phyloP scores from a whole-genome alignment of 2,797 vertebrate genomes.

The Pantherophis vulpinus region DNA sequence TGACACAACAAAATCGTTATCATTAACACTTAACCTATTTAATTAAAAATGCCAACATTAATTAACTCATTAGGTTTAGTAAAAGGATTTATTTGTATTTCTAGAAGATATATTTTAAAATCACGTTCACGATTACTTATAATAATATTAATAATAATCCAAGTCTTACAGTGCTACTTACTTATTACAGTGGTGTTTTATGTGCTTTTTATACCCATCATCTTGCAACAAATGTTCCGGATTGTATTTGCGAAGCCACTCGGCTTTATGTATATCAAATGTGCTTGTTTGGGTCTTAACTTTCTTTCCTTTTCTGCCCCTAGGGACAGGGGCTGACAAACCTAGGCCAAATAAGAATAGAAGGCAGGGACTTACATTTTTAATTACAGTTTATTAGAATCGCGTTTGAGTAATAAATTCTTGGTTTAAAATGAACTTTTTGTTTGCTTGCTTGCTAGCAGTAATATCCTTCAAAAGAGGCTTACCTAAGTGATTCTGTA shows the following conservation, averaged over 20 bases:
- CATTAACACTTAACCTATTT: background rate
- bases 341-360: constrained; percentile 70
- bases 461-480: background rate
- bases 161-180: constrained; percentile 67
- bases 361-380: background rate
- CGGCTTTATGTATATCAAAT: constrained; percentile 98
- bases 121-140: background rate
- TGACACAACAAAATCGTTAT: background rate
- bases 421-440: background rate
- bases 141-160: background rate
- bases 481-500: constrained; percentile 95
- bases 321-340: constrained; percentile 94
- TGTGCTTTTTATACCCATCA: constrained; percentile 98
- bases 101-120: background rate
- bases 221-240: constrained; percentile 97
- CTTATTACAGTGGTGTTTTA: constrained; percentile 99
- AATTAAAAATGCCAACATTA: background rate
- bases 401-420: background rate
- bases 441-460: background rate
- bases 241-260: constrained; percentile 98
- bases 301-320: constrained; percentile 97
- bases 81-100: background rate
- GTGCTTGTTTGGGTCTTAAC: constrained; percentile 95
- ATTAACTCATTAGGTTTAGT: background rate
- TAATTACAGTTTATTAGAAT: background rate